Percentiles rank a stretch among this genome's conserved stretches.
Conservation (phyloP, 1,140 invertebrate species). For the Pectinophora gossypiella region DNA sequence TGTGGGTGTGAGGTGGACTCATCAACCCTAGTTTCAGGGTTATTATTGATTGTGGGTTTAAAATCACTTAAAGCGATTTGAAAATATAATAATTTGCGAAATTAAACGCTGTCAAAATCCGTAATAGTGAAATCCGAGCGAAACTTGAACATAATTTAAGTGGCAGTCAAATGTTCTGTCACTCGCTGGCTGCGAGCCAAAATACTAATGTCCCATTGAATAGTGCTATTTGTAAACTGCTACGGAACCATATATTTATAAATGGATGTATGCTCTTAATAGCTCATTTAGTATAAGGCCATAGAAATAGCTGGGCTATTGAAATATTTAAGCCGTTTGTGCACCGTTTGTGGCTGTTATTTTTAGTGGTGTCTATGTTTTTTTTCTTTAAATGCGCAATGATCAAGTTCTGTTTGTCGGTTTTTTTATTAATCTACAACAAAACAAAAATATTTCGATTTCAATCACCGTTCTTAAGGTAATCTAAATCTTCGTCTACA, state of each 20-base stretch:
- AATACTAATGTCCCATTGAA: conserved; percentile 74
- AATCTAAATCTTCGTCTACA: no score
- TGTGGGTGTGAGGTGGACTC: no score
- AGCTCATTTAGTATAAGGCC: conserved; percentile 31
- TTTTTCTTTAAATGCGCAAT: no score
- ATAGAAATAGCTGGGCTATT: conserved; percentile 3
- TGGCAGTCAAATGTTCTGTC: conserved; percentile 41
- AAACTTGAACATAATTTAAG: conserved; percentile 18
- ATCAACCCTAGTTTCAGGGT: no score
- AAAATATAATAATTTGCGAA: background rate
- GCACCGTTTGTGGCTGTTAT: no score
- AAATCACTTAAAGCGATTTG: background rate
- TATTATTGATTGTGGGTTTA: no score
- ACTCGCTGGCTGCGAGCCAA: conserved; percentile 51
- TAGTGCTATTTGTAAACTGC: conserved; percentile 47
- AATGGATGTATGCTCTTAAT: conserved; percentile 29
- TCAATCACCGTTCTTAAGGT: no score
- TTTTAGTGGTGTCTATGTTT: no score
- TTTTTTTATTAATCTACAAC: no score
- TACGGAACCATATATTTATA: background rate
- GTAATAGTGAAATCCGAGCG: background rate
- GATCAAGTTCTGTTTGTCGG: no score
- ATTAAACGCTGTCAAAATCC: background rate
- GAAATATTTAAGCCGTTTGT: no score
- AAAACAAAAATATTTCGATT: no score